Base-by-base conservation (phyloP, 2,797 vertebrate species). In the Cichlasoma orientale region DNA sequence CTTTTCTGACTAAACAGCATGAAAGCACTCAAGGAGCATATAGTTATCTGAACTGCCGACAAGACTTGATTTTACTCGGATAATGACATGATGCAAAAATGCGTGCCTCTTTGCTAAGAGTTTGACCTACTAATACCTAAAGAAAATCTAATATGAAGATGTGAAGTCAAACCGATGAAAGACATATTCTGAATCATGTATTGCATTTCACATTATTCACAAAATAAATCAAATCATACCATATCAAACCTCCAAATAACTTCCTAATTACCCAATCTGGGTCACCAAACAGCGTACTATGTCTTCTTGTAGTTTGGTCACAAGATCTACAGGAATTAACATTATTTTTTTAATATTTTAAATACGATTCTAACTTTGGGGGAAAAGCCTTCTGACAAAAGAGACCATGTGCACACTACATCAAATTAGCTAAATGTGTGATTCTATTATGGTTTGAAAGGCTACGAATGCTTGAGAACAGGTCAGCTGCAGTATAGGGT, bases 281-380 rank as follows among this genome's bases (percentile, higher is more conserved):
- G 55, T 54, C 38, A 4, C 2, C 44, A 79, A 52, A 84, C 59
- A 80, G 66, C 16, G 19, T 54, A 77, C 31, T 38, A 33, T 58
- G 70, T 73, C 31, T 72, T 69, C 75, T 82, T 86, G 47, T 66
- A 53, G 63, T 73, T 81, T 58, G 58, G 83, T 90, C 80, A 86
- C 83, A 87, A 87, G 76, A 74, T 56, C 79, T 44, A 47, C 19
- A 85, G 78, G 50, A 82, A 53, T 75, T 1, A 2, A 70, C 29
- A 82, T 44, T n/a, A 4, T 11, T 33, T 78, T 79, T 72, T 86
- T 50, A 74, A 84, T 90, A 83, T 75, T 68, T 56, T 44, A 82
- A 90, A 92, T 79, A 50, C 21, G 83, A 92, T 92, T 79, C 36
- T 70, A 33, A 18, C 29, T 52, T 36, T 10, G 31, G 9, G 53